Percentiles rank a stretch among this genome's conserved stretches.
Conservation (phyloP, 2,797 vertebrate genomes). For the Crax fasciolata region DNA sequence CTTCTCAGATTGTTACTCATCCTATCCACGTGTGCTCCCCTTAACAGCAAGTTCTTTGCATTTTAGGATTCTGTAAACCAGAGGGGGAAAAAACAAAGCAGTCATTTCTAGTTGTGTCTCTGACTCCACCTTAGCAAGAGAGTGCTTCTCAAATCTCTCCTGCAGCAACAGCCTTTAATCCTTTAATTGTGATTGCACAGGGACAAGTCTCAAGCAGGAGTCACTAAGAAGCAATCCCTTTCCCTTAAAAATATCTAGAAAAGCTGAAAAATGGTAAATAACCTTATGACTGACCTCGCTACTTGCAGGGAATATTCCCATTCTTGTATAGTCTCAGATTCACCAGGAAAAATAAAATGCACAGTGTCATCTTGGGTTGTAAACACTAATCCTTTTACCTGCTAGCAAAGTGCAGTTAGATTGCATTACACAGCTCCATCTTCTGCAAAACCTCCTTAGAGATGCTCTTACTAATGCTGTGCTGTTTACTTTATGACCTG, state of each 20-base stretch:
- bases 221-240: background rate
- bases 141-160: background rate
- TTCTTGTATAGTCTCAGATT: background rate
- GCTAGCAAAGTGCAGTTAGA: background rate
- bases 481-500: background rate
- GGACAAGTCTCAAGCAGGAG: fast-evolving
- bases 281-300: background rate
- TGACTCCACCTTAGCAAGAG: background rate
- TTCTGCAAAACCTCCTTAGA: background rate
- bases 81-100: background rate
- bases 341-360: background rate
- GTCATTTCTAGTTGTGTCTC: background rate
- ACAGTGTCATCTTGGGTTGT: background rate
- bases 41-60: background rate
- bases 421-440: background rate
- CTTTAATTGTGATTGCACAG: background rate
- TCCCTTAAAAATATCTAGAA: background rate
- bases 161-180: background rate
- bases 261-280: background rate
- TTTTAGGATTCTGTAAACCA: background rate
- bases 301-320: background rate
- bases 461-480: background rate
- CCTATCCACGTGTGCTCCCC: background rate
- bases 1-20: background rate
- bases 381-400: background rate